These are phyloP conservation scores for Lamprologus ornatipinnis DNA, from an alignment of 2,113 vertebrate species.

Conservation along the genomic window DNA sequence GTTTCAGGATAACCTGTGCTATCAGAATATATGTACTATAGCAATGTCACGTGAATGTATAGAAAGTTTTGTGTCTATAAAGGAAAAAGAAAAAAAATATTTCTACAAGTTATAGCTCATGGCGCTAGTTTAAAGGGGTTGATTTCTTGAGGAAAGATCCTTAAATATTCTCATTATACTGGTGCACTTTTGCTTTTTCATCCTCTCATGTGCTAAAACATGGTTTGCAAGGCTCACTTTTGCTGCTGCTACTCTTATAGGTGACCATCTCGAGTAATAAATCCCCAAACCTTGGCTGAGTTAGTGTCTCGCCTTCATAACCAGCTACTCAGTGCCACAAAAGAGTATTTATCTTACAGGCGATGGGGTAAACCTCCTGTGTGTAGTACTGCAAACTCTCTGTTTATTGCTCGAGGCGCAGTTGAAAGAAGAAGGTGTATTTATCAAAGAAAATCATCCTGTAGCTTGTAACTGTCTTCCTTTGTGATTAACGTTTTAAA, in stretches of 20 bases:
- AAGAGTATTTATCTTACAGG: slow-evolving; percentile 19
- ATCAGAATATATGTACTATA: not conserved
- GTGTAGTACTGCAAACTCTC: slow-evolving; percentile 10
- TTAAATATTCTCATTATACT: not conserved
- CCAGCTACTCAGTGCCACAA: not conserved
- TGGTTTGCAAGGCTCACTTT: not conserved
- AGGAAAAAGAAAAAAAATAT: not conserved
- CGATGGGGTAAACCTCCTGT: slow-evolving; percentile 19
- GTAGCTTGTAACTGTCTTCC: not conserved
- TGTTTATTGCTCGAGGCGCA: slow-evolving; percentile 14
- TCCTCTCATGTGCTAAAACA: not conserved
- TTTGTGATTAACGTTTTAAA: not conserved
- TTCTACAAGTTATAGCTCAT: not conserved
- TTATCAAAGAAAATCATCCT: slow-evolving; percentile 19
- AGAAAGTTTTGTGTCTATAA: not conserved
- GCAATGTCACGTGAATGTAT: not conserved
- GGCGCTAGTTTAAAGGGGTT: not conserved
- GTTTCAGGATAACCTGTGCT: not conserved
- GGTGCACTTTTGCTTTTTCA: not conserved
- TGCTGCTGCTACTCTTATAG: not conserved
- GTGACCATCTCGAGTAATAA: not conserved
- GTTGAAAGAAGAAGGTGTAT: slow-evolving; percentile 6
- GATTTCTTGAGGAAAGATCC: not conserved
- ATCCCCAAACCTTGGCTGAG: not conserved
- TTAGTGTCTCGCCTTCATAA: not conserved